Evolutionary conservation across 35 echinoderm and acorn worm species (phyloP), one percentile per base, ranked within the genome.

Genomic region (Apostichopus parvimensis): DNA sequence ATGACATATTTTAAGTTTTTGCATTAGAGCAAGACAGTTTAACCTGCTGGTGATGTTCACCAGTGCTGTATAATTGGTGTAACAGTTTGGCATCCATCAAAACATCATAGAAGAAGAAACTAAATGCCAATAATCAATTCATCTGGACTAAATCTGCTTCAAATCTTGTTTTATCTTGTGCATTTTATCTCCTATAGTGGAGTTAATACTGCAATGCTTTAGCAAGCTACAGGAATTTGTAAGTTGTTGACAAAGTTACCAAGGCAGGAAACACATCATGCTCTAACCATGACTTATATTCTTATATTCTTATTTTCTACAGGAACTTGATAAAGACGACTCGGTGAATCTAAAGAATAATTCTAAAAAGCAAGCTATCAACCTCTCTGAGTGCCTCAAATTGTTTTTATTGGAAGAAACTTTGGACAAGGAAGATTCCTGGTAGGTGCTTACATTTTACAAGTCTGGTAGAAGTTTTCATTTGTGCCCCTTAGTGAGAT

Each of bases 381-480:
- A 95, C 56, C 93, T 99, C 9, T 90, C 72, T 83, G 97, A 99
- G 59, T 99, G 97, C 82, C 93, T 99, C 53, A 95, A 93, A 25
- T 76, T 99, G 6, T 99, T 99, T 88, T 80, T 99, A 5, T 92
- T 91, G 17, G 91, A 96, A 93, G 97, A 99, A 92, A 94, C 78
- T 52, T 92, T 96, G 53, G 97, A 94, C 28, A 94, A 92, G 53
- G 93, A 99, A 78, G 97, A 99, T 93, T 92, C 95, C 28, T 99
- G 97, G 97, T 99, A 85, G 93, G 75, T 77, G 4, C 15, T 91
- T 82, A 45, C 34, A 45, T 45, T 45, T 45, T 45, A 4, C 34
- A 45, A 45, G 34, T 45, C 34, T 45, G 34, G 34, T 45, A 4
- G 34, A 45, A 45, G 34, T 45, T 45, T 45, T 45, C 4, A 45